Conservation (phyloP, 92 coral and sea anemone genomes). For the Paragorgia papillata region DNA sequence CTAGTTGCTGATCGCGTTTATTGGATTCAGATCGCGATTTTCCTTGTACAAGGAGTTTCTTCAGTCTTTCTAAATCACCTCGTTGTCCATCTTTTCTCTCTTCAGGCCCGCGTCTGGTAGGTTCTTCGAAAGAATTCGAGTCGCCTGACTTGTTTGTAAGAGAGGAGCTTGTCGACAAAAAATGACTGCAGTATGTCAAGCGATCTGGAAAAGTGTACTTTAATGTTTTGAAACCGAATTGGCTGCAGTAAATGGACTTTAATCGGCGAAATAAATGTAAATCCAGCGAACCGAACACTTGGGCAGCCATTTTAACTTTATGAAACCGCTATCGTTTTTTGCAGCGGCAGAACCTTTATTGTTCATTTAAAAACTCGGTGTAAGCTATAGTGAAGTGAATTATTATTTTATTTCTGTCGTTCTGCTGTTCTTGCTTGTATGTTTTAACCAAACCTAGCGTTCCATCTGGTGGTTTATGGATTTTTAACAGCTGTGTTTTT, state of each 20-base stretch:
- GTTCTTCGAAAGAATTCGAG: not conserved
- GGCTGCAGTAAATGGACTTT: not conserved
- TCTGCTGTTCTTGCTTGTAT: too few species aligned
- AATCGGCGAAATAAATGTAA: not conserved
- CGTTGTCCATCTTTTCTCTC: not conserved
- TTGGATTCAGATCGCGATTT: not conserved
- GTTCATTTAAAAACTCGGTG: not conserved
- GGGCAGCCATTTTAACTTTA: not conserved
- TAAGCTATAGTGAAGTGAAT: not conserved
- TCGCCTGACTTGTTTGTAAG: not conserved
- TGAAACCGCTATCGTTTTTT: not conserved
- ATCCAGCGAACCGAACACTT: not conserved
- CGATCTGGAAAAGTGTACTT: not conserved
- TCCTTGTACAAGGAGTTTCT: slow-evolving; percentile 10
- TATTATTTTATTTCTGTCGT: too few species aligned
- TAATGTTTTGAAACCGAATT: not conserved
- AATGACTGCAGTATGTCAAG: not conserved
- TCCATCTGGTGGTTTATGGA: too few species aligned
- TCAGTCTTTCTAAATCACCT: slow-evolving; percentile 32
- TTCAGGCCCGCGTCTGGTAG: not conserved
- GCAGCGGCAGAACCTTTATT: not conserved
- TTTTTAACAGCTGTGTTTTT: too few species aligned
- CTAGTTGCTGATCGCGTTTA: not conserved
- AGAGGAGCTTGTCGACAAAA: not conserved
- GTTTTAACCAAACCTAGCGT: too few species aligned